Evolutionary conservation across 2,888 invertebrate genomes (phyloP), one percentile per base, ranked within the genome.

Genomic region (Dioctria rufipes): DNA sequence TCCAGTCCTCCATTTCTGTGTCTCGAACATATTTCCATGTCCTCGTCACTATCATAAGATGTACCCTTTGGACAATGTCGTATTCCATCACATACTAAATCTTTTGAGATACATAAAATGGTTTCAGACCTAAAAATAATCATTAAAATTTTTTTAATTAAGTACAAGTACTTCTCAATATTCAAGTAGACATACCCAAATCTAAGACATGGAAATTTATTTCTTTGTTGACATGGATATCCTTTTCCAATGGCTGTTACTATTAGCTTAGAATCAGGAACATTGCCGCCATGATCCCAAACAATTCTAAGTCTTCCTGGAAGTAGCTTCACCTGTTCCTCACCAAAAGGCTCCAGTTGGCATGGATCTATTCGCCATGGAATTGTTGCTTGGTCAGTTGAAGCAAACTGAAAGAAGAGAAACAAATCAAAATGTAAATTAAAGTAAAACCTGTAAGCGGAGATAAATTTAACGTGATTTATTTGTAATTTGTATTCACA

Each of bases 61-160:
- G 92, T 92, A 4, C 92, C 92, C 0, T 91, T 91, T 0, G 93
- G 93, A 83, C 94, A 94, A 86, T 94, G 93, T 2, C 91, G 89
- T 39, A 92, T 91, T 8, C 93, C 93, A 84, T 94, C 93, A 86
- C 94, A 94, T 25, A 92, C 90, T 83, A 93, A 88, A 85, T 92
- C 91, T 73, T 92, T 91, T 1, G 93, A 92, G 79, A 94, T 91
- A 88, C 94, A 94, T 65, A 93, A 89, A 83, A 89, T 84, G 49
- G 88, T 86, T 80, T 88, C 88, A 80, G 86, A 85, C 0, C 88
- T 88, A 54, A 3, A 71, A 42, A 11, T 66, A 8, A 60, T 25
- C 25, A 51, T 58, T 11, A 63, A 39, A 43, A n/a, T 11, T 8
- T 1, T n/a, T 25, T 25, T 39, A 3, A 66, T n/a, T 66, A 9